A percentile compares a stretch with the other conserved stretches of the same genome.
phyloP scores from a whole-genome alignment of 2,888 invertebrate species.

The Melinaea menophilus region DNA sequence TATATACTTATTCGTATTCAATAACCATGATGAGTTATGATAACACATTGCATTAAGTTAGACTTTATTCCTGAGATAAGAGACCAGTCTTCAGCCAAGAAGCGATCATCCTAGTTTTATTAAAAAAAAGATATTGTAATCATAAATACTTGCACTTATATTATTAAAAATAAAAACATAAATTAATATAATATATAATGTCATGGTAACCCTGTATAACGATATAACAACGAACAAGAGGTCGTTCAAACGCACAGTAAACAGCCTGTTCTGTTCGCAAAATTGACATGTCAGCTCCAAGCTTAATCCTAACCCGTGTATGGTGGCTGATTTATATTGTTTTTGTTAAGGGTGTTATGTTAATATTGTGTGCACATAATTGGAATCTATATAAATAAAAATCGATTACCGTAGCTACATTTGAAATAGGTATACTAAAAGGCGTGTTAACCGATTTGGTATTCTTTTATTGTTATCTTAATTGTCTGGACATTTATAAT shows the following conservation, averaged over 20 bases:
- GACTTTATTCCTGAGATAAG: too few relatives aligned
- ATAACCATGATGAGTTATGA: too few relatives aligned
- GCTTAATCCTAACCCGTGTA: constrained; percentile 8
- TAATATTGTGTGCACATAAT: background rate
- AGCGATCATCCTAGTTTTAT: background rate
- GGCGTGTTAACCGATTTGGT: too few relatives aligned
- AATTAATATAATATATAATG: background rate
- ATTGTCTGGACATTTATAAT: too few relatives aligned
- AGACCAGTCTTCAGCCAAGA: too few relatives aligned
- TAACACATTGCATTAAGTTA: too few relatives aligned
- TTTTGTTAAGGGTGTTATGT: constrained; percentile 1
- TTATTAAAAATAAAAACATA: background rate
- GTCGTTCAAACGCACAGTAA: constrained; percentile 24
- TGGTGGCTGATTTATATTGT: background rate
- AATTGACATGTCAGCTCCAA: constrained; percentile 49
- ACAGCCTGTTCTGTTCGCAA: constrained; percentile 36
- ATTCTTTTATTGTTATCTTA: too few relatives aligned
- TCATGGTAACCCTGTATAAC: constrained; percentile 7
- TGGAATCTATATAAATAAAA: too few relatives aligned
- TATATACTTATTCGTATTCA: too few relatives aligned
- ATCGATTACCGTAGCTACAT: too few relatives aligned
- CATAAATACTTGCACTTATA: background rate
- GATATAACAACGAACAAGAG: constrained; percentile 25
- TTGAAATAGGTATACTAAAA: too few relatives aligned
- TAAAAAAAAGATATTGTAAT: background rate